Percentiles rank a stretch among this genome's conserved stretches.
These are phyloP conservation scores for Cheumatopsyche charites DNA, from an alignment of 1,140 invertebrate genomes.

Conservation along the genomic window DNA sequence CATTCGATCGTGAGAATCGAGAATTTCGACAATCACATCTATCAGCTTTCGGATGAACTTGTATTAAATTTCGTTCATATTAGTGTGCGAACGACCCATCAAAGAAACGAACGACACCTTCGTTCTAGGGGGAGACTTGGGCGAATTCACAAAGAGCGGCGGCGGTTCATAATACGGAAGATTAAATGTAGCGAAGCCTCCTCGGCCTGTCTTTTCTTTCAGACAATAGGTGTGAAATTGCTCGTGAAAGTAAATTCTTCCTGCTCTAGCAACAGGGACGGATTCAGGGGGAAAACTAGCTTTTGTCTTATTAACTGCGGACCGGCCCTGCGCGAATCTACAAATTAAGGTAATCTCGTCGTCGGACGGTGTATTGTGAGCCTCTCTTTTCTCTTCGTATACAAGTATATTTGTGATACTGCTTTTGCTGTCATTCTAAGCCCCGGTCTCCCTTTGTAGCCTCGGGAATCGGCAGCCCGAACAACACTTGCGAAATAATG, in stretches of 20 bases:
- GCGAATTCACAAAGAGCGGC: slow-evolving; percentile 29
- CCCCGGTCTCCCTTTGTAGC: slow-evolving; percentile 2
- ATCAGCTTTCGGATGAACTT: background rate
- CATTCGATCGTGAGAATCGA: too few relatives aligned
- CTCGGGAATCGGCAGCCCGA: slow-evolving; percentile 4
- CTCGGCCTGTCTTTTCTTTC: slow-evolving; percentile 30
- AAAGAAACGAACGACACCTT: background rate
- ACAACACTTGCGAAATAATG: slow-evolving; percentile 32
- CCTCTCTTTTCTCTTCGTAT: too few relatives aligned
- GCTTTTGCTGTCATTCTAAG: too few relatives aligned
- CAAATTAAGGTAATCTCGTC: slow-evolving; percentile 45
- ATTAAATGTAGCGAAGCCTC: slow-evolving; percentile 24
- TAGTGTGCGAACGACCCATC: background rate
- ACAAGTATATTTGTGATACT: background rate
- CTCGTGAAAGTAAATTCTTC: slow-evolving; percentile 47
- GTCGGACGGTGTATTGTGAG: slow-evolving; percentile 22
- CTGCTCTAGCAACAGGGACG: background rate
- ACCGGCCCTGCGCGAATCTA: slow-evolving; percentile 35
- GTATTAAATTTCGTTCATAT: slow-evolving; percentile 10
- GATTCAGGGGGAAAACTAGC: slow-evolving; percentile 25
- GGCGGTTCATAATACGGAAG: slow-evolving; percentile 34
- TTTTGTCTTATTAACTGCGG: slow-evolving; percentile 40
- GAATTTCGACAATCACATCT: background rate
- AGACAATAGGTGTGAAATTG: slow-evolving; percentile 50
- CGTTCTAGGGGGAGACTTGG: background rate